These are phyloP conservation scores for Bombus soroeensis DNA, from an alignment of 1,140 invertebrate genomes.

Conservation along the genomic window DNA sequence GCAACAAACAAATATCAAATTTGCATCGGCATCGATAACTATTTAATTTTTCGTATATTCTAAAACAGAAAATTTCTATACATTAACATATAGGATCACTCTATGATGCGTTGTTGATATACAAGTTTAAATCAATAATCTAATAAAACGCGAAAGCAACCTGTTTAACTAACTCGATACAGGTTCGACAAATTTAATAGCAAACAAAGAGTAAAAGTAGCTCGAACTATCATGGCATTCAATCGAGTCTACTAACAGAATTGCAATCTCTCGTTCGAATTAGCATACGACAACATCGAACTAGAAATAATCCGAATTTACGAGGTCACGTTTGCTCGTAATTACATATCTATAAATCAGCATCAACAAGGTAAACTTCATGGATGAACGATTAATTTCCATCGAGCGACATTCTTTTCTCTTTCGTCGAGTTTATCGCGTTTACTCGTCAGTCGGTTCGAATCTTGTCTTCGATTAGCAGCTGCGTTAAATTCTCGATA, in stretches of 20 bases:
- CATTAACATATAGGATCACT: no score
- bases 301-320: slow-evolving; percentile 26
- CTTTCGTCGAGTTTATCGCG: not conserved
- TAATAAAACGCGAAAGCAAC: not conserved
- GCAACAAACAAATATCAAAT: no score
- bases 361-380: slow-evolving; percentile 41
- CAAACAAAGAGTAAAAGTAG: not conserved
- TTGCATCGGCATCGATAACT: no score
- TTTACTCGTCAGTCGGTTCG: slow-evolving; percentile 20
- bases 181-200: not conserved
- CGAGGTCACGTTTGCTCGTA: slow-evolving; percentile 34
- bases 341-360: slow-evolving; percentile 14
- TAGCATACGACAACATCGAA: slow-evolving; percentile 40
- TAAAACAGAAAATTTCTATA: no score
- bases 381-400: slow-evolving; percentile 45
- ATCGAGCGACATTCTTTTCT: slow-evolving; percentile 14
- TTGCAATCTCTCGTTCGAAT: slow-evolving; percentile 5
- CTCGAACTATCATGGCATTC: not conserved
- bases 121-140: no score
- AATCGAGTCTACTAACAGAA: slow-evolving; percentile 27
- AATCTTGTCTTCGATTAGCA: not conserved
- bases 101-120: no score
- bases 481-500: not conserved
- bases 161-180: not conserved
- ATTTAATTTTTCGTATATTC: no score